Evolutionary conservation across 1,140 invertebrate genomes (phyloP).

Genomic region (Drosophila teissieri): DNA sequence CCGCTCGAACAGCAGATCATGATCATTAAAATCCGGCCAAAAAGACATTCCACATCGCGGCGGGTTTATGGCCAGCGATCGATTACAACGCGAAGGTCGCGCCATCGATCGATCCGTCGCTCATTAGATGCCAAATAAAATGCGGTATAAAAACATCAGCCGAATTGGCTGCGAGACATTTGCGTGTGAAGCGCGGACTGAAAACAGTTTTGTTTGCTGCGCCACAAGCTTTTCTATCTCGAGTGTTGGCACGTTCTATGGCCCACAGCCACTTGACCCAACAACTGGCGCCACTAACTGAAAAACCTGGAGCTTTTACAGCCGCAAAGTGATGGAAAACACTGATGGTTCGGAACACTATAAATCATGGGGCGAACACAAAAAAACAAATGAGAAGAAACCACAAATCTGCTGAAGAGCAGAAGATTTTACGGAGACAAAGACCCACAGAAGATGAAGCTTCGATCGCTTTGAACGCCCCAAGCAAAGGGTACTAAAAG

Average conservation of each 20-base stretch:
- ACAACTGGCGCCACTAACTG: slow-evolving; percentile 63
- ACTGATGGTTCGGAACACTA: slow-evolving; percentile 48
- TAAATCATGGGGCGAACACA: slow-evolving; percentile 62
- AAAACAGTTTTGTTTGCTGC: slow-evolving; percentile 37
- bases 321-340: slow-evolving; percentile 36
- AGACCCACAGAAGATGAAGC: slow-evolving; percentile 32
- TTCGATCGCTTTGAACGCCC: slow-evolving; percentile 48
- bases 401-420: slow-evolving; percentile 18
- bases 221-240: slow-evolving; percentile 7
- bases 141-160: slow-evolving; percentile 75
- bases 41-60: slow-evolving; percentile 71
- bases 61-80: slow-evolving; percentile 70
- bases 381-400: slow-evolving; percentile 23
- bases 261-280: slow-evolving; percentile 57
- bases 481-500: slow-evolving; percentile 49
- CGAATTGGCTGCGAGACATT: slow-evolving; percentile 71
- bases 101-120: slow-evolving; percentile 46
- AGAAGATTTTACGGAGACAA: slow-evolving; percentile 56
- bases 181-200: slow-evolving; percentile 76
- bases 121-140: slow-evolving; percentile 83
- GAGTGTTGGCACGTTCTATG: slow-evolving; percentile 77
- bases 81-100: slow-evolving; percentile 79
- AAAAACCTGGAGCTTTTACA: slow-evolving; percentile 49
- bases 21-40: slow-evolving; percentile 75
- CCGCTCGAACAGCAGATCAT: slow-evolving; percentile 7